Evolutionary conservation across 1,140 invertebrate genomes (phyloP), one percentile per base, ranked within the genome.

Genomic region (Halyomorpha halys): DNA sequence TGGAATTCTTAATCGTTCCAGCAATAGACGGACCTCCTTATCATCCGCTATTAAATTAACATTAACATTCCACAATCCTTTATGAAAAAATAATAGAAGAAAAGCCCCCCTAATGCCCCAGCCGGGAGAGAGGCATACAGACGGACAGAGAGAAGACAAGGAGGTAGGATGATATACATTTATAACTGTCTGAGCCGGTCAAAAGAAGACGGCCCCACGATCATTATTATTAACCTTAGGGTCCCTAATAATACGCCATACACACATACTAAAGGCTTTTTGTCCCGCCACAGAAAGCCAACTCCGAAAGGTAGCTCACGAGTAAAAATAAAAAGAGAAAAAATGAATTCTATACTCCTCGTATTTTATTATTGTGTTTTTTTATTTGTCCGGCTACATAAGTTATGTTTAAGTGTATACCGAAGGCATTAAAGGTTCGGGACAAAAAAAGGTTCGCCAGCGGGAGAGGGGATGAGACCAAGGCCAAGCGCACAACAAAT

Each of bases 161-260:
- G 21, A 27, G 23, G 15, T 21, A 3, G 53, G 15, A 25, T 23
- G 16, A 60, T 60, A 60, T 21, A 60, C 59, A 60, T 60, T 60
- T 60, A 60, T 60, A 60, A 60, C 59, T 60, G 59, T 60, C 59
- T 44, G 34, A 39, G 16, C 13, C 4, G 30, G 44, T 44, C 30
- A 60, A 60, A 60, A 60, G 53, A 56, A 56, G 53, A 56, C 53
- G 23, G 18, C 21, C 23, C 53, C 18, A 14, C 5, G 47, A 30
- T 60, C 59, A 60, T 60, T 60, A 60, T 60, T 60, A 25, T 60
- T 60, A 60, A 39, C 27, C n/a, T 56, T 56, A 25, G 53, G 14
- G 18, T 15, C 53, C 19, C 53, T 60, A 60, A 60, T 60, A 60
- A 60, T 60, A 60, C 53, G 53, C 53, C 53, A 21, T 23, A 56